A percentile compares a stretch with the other conserved stretches of the same genome.
phyloP scores from a whole-genome alignment of 2,888 invertebrate species.

The Caenorhabditis sp. region DNA sequence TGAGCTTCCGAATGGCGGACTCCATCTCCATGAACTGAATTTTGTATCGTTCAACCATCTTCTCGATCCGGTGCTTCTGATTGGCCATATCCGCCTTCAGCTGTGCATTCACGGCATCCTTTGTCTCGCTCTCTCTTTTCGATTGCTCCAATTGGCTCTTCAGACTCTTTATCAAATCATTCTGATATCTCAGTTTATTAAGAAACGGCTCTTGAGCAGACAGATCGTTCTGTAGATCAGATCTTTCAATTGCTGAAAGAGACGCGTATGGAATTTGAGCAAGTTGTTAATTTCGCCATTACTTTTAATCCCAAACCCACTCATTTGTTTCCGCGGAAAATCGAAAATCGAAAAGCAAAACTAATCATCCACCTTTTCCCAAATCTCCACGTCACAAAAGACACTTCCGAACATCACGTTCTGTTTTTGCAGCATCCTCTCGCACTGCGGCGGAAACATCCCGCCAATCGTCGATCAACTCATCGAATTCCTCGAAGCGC shows the following conservation, averaged over 20 bases:
- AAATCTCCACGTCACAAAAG: background rate
- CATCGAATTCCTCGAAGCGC: slow-evolving; percentile 86
- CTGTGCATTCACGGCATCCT: background rate
- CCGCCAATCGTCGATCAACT: slow-evolving; percentile 94
- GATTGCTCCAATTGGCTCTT: background rate
- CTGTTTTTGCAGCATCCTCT: slow-evolving; percentile 85
- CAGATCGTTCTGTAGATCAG: no score
- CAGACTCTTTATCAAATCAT: no score
- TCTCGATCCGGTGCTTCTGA: slow-evolving; percentile 4
- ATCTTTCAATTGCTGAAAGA: no score
- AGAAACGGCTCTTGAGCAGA: no score
- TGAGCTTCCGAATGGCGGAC: slow-evolving; percentile 39
- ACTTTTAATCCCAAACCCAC: no score
- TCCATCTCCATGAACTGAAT: slow-evolving; percentile 21
- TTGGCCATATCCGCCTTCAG: background rate
- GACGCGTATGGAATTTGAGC: no score
- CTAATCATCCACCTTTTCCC: no score
- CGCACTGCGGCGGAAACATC: slow-evolving; percentile 88
- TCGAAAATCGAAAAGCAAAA: no score
- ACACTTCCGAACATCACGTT: background rate
- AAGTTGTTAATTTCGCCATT: no score
- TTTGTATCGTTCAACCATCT: slow-evolving; percentile 21
- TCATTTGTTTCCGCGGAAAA: no score
- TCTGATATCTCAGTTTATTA: no score
- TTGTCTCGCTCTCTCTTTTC: background rate